Evolutionary conservation across 2,113 vertebrate genomes (phyloP).

Genomic region (Petrocephalus zakoni): DNA sequence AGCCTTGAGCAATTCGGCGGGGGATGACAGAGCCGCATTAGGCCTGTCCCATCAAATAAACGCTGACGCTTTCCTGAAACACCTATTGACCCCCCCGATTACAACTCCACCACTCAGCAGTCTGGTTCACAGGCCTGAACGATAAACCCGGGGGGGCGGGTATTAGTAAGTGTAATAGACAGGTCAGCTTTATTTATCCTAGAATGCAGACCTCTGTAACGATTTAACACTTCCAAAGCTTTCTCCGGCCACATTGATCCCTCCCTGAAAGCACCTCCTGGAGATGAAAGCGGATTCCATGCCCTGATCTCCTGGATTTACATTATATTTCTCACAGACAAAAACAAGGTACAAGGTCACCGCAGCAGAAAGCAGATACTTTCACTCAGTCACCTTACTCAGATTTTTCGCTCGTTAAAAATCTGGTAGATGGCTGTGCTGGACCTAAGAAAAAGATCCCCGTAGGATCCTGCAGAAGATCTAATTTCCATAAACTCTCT

Average conservation of each 20-base stretch:
- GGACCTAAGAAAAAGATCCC: neutral
- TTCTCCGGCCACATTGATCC: neutral
- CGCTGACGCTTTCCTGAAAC: neutral
- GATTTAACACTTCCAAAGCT: neutral
- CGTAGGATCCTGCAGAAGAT: neutral
- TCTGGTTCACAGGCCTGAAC: neutral
- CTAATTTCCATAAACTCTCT: neutral
- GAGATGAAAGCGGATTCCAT: neutral
- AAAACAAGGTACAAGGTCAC: neutral
- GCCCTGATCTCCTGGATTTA: neutral
- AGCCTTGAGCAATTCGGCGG: neutral
- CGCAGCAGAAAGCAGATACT: neutral
- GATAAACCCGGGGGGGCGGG: neutral
- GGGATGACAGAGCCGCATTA: neutral
- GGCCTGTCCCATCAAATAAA: neutral
- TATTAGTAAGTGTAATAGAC: neutral
- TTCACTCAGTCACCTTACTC: neutral
- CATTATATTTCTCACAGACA: neutral
- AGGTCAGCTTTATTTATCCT: neutral
- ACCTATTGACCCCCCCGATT: neutral
- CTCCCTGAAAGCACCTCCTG: neutral
- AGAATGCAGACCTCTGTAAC: neutral
- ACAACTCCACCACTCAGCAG: neutral
- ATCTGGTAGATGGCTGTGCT: neutral
- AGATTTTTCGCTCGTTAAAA: neutral